A percentile compares a stretch with the other conserved stretches of the same genome.
Evolutionary conservation across 2,113 vertebrate species (phyloP).

Genomic region (Sceloporus tristichus): DNA sequence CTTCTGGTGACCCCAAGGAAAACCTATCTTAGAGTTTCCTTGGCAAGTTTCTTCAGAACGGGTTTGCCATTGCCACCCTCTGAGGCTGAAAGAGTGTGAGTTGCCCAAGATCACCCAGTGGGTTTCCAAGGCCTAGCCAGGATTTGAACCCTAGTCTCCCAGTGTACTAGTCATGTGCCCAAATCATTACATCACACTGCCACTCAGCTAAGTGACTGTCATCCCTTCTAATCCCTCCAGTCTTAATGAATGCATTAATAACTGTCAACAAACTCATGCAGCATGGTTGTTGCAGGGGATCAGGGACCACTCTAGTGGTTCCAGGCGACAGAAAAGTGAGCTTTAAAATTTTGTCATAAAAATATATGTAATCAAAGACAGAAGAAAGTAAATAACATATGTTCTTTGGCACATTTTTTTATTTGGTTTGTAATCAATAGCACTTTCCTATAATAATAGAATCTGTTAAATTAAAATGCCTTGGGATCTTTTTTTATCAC

Average conservation of each 20-base stretch:
- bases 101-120: too few species aligned
- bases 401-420: constrained; percentile 40
- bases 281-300: not conserved
- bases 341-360: not conserved
- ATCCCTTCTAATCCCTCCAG: not conserved
- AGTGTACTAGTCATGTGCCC: too few species aligned
- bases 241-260: not conserved
- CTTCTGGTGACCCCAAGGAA: too few species aligned
- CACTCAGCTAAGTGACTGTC: not conserved
- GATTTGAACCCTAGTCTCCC: too few species aligned
- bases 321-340: not conserved
- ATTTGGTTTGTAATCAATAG: constrained; percentile 25
- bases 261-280: constrained; percentile 6
- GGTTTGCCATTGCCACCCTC: too few species aligned
- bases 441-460: constrained; percentile 45
- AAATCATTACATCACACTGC: not conserved
- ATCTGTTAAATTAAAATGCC: constrained; percentile 56
- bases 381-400: constrained; percentile 16
- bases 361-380: constrained; percentile 28
- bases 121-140: too few species aligned
- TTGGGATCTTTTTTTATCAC: constrained; percentile 37
- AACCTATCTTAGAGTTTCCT: too few species aligned
- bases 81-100: too few species aligned
- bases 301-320: not conserved
- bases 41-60: too few species aligned